phyloP scores from a whole-genome alignment of 2,888 invertebrate species.

The Drosophila ustulata region DNA sequence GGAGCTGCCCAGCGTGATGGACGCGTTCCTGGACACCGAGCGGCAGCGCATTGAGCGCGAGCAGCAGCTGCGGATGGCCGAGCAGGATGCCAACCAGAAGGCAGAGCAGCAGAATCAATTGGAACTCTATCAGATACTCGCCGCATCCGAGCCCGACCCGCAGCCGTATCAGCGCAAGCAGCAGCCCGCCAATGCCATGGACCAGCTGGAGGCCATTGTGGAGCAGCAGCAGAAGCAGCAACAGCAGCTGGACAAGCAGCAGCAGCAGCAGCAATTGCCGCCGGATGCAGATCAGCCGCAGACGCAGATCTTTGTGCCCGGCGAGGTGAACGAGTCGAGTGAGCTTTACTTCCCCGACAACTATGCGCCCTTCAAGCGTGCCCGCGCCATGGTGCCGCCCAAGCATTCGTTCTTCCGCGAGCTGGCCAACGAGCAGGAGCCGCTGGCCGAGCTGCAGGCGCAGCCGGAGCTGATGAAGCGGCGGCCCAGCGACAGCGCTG shows the following conservation, averaged over 20 bases:
- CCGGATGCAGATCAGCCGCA: constrained; percentile 25
- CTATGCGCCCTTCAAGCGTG: constrained; percentile 74
- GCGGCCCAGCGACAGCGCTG: constrained; percentile 42
- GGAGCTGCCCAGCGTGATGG: constrained; percentile 74
- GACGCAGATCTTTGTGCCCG: constrained; percentile 66
- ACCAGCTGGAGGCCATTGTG: constrained; percentile 65
- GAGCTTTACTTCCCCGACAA: constrained; percentile 80
- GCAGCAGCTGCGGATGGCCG: constrained; percentile 58
- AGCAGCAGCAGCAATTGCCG: constrained; percentile 34
- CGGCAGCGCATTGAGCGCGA: constrained; percentile 73
- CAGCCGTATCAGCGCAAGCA: constrained; percentile 79
- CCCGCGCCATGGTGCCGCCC: constrained; percentile 34
- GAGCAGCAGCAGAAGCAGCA: constrained; percentile 61
- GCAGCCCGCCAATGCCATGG: constrained; percentile 58
- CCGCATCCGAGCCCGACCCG: constrained; percentile 83
- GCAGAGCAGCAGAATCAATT: constrained; percentile 78
- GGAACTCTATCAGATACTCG: constrained; percentile 83
- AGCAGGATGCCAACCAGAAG: constrained; percentile 70
- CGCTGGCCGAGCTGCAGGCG: constrained; percentile 16
- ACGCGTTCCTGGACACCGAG: constrained; percentile 77
- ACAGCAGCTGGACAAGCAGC: constrained; percentile 39
- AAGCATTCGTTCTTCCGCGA: constrained; percentile 79
- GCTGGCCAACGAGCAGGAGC: constrained; percentile 70
- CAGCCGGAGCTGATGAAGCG: constrained; percentile 54
- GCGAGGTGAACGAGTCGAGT: constrained; percentile 75